Conservation (phyloP, 2,113 vertebrate genomes). For the Tricholaema leucomelas region DNA sequence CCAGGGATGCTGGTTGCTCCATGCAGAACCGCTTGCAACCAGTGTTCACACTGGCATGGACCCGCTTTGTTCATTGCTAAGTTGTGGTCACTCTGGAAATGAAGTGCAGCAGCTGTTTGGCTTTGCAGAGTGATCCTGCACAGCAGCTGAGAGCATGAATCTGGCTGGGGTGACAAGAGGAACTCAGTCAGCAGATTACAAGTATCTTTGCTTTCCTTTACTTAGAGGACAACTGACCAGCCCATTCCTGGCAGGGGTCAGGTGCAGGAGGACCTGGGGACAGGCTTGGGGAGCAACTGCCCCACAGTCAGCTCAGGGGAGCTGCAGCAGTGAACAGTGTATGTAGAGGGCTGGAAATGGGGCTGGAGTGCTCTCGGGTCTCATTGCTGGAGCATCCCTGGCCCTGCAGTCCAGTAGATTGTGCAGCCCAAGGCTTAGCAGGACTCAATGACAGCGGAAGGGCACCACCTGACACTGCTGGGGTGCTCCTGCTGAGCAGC, state of each 20-base stretch:
- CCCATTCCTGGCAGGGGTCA: background rate
- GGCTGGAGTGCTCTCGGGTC: background rate
- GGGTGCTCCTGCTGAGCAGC: background rate
- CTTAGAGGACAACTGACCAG: background rate
- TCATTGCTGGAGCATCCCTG: background rate
- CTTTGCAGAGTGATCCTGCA: background rate
- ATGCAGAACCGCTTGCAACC: accelerated
- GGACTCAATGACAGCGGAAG: background rate
- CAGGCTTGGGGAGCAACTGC: background rate
- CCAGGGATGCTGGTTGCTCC: accelerated
- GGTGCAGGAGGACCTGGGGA: background rate
- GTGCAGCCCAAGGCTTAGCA: background rate
- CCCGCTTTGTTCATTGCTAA: background rate
- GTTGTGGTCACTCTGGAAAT: background rate
- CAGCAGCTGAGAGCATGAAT: background rate
- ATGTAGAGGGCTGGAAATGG: background rate
- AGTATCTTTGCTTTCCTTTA: background rate
- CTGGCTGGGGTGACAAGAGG: background rate
- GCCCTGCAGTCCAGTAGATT: background rate
- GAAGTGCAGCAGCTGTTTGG: background rate
- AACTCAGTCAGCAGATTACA: background rate
- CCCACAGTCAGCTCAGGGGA: background rate
- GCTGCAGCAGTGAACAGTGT: background rate
- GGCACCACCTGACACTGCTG: background rate
- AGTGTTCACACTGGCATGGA: accelerated